These are phyloP conservation scores for Amiota minor DNA, from an alignment of 2,888 invertebrate genomes.

Conservation along the genomic window DNA sequence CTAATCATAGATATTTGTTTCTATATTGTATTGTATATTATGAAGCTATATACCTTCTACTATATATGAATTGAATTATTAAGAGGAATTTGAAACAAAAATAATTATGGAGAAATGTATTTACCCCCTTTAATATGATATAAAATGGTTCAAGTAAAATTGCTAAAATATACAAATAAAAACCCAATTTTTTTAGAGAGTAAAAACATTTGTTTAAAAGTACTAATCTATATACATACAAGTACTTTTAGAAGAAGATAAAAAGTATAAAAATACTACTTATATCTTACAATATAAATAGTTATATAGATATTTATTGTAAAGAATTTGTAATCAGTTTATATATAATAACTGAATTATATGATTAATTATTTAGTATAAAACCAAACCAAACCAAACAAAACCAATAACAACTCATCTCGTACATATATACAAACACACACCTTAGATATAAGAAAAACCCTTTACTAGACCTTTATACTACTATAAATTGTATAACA, in stretches of 20 bases:
- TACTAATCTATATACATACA: constrained; percentile 26
- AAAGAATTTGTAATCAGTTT: constrained; percentile 49
- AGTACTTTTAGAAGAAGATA: constrained; percentile 12
- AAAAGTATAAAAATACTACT: constrained; percentile 11
- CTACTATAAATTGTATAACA: constrained; percentile 29
- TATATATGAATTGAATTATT: background rate
- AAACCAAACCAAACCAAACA: no score
- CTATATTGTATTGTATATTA: background rate
- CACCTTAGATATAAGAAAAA: constrained; percentile 31
- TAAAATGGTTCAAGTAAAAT: background rate
- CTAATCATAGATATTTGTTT: no score
- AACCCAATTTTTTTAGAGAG: background rate
- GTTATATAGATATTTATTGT: constrained; percentile 37
- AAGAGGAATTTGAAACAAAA: background rate
- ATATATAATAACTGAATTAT: constrained; percentile 30
- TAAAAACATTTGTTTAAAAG: no score
- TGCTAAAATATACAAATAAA: background rate
- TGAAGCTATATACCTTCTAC: constrained; percentile 51
- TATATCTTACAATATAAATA: constrained; percentile 29
- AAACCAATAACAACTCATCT: constrained; percentile 40
- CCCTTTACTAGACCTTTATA: constrained; percentile 20
- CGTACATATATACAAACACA: constrained; percentile 38
- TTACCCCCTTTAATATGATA: background rate
- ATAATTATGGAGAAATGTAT: background rate
- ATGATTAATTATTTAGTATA: constrained; percentile 50